Base-by-base conservation (phyloP, 2,888 invertebrate species). In the Spatulosminthurus flaviceps region DNA sequence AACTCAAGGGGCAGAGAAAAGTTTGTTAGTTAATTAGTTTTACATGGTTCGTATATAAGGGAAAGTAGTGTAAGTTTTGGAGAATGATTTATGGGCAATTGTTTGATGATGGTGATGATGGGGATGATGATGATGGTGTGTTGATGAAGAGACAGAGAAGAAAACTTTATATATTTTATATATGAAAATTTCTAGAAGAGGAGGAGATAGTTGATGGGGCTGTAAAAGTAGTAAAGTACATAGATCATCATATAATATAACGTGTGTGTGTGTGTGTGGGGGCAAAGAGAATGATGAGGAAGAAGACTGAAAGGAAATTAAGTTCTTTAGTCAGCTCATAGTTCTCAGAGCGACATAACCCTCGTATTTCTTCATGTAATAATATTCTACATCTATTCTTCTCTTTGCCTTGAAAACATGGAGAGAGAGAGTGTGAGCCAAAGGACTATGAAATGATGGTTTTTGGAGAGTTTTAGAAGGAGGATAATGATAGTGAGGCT, bases 21-120 rank as follows among this genome's bases (percentile, higher is more conserved):
- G 64, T 64, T 64, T 64, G 64, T 64, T 64, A 24, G 64, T 64
- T 64, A 64, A 64, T 64, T 64, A 64, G 64, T 64, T 64, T 64
- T 64, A 64, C 64, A 64, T 64, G 64, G 64, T 64, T 64, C 64
- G 26, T 64, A n/a, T n/a, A n/a, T n/a, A 26, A 64, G 64, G 64
- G 24, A 64, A 64, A 64, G 13, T 64, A 64, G 24, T 64, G 64
- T 64, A 64, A 64, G 64, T 64, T 64, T 64, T 16, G 24, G 26
- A 19, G 28, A 73, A 73, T 73, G 73, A 73, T 73, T 73, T 73
- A 73, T 73, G 73, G 22, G 5, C 24, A 21, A 34, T 71, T 71
- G 28, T 34, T 69, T 34, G 29, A 28, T 69, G 69, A 34, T 69
- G 69, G 29, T 69, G 69, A 69, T 69, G 69, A 28, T 69, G 26